A percentile compares a stretch with the other conserved stretches of the same genome.
Conservation (phyloP, 2,797 vertebrate species). For the Xiphorhynchus erythropygius region DNA sequence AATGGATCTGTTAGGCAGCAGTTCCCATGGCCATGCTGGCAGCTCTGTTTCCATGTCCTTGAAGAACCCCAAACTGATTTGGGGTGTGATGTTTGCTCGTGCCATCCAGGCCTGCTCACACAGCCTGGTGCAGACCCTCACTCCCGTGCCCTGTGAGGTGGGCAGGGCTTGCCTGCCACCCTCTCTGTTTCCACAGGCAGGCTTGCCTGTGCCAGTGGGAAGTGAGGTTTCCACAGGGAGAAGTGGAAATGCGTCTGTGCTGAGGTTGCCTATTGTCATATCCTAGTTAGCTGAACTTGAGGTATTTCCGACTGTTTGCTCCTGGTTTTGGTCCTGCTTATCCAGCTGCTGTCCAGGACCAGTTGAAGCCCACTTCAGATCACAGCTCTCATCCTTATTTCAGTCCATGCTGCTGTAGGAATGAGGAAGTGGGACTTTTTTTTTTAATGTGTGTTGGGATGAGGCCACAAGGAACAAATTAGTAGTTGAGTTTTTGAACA, state of each 20-base stretch:
- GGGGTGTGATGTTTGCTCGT: neutral
- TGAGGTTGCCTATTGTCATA: neutral
- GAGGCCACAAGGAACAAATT: neutral
- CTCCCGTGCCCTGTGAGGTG: neutral
- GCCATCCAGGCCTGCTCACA: neutral
- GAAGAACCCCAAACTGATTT: neutral
- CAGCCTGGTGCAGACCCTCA: rapidly evolving
- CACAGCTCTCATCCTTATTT: neutral
- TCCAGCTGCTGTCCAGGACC: neutral
- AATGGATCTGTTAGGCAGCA: neutral
- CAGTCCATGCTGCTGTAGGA: neutral
- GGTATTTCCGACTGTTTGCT: neutral
- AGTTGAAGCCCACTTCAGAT: neutral
- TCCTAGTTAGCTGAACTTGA: neutral
- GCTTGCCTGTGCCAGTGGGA: neutral
- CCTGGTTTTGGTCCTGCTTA: neutral
- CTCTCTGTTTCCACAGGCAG: neutral
- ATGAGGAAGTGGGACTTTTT: neutral
- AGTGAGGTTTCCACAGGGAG: neutral
- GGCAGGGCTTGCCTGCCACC: neutral
- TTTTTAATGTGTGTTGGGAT: neutral
- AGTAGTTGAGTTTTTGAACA: neutral
- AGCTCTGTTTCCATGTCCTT: neutral
- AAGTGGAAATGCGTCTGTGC: neutral
- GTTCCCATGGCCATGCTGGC: neutral